Percentiles rank a stretch among this genome's conserved stretches.
These are phyloP conservation scores for Patagioenas fasciata DNA, from an alignment of 2,113 vertebrate species.

Conservation along the genomic window DNA sequence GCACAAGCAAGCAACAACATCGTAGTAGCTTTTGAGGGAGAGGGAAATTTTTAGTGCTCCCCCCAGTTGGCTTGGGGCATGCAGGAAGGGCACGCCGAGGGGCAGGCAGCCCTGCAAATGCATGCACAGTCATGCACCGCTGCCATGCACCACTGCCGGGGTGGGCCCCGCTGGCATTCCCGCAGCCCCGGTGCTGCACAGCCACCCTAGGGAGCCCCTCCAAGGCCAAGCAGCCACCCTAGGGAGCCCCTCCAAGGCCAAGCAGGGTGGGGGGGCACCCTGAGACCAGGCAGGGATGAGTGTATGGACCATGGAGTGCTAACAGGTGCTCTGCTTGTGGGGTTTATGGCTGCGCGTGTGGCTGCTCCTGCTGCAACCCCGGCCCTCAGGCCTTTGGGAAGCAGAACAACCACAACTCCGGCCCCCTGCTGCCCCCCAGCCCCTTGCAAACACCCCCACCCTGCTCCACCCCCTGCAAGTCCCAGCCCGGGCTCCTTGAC, in stretches of 20 bases:
- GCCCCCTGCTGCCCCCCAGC: background rate
- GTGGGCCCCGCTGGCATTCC: background rate
- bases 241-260: fast-evolving
- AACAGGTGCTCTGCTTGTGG: background rate
- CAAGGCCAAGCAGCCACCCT: background rate
- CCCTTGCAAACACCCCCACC: background rate
- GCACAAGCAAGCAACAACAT: background rate
- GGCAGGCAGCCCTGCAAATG: no score
- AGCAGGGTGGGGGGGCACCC: background rate
- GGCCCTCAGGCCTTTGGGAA: background rate
- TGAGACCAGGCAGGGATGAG: fast-evolving
- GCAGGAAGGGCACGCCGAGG: fast-evolving
- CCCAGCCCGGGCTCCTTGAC: background rate
- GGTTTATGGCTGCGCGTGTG: fast-evolving
- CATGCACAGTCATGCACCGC: background rate
- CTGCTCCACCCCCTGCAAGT: background rate
- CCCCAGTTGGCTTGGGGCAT: fast-evolving
- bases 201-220: background rate
- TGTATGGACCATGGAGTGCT: fast-evolving
- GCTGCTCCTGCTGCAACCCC: background rate
- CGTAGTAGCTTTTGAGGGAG: background rate
- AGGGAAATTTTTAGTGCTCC: background rate
- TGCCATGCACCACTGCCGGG: background rate
- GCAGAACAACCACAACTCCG: background rate
- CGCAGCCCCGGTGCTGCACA: fast-evolving